Percentiles rank a stretch among this genome's conserved stretches.
phyloP scores from a whole-genome alignment of 2,113 vertebrate genomes.

The Percopsis transmontana region DNA sequence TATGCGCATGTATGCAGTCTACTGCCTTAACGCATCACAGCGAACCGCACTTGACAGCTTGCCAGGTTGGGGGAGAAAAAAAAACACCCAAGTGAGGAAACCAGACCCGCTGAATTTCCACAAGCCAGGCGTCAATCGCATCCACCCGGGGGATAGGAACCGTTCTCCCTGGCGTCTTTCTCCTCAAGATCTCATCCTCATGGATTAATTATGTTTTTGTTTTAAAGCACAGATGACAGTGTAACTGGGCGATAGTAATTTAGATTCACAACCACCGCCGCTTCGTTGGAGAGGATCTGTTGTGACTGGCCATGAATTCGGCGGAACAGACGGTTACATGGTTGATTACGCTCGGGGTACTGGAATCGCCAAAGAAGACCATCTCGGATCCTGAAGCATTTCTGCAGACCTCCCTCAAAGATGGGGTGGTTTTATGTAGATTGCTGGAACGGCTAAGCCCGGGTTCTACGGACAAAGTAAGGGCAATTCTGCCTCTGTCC shows the following conservation, averaged over 20 bases:
- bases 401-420: slow-evolving; percentile 88
- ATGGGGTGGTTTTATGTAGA: slow-evolving; percentile 91
- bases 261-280: slow-evolving; percentile 41
- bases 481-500: slow-evolving; percentile 27
- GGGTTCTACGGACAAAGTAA: slow-evolving; percentile 87
- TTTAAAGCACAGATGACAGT: slow-evolving; percentile 61
- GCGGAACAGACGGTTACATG: slow-evolving; percentile 98
- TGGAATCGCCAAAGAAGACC: slow-evolving; percentile 95
- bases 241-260: slow-evolving; percentile 49
- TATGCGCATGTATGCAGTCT: slow-evolving; percentile 72
- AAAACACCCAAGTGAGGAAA: slow-evolving; percentile 63
- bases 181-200: slow-evolving; percentile 63
- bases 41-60: slow-evolving; percentile 80
- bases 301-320: slow-evolving; percentile 85
- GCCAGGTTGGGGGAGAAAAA: slow-evolving; percentile 68
- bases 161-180: slow-evolving; percentile 44
- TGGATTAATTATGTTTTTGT: slow-evolving; percentile 50
- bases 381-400: slow-evolving; percentile 93
- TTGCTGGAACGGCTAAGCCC: slow-evolving; percentile 94
- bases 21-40: slow-evolving; percentile 67
- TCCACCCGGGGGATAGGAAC: slow-evolving; percentile 63
- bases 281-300: slow-evolving; percentile 57
- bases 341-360: slow-evolving; percentile 93
- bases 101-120: slow-evolving; percentile 75
- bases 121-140: slow-evolving; percentile 79